Conservation (phyloP, 2,888 invertebrate genomes). For the Schrankia costaestrigalis region DNA sequence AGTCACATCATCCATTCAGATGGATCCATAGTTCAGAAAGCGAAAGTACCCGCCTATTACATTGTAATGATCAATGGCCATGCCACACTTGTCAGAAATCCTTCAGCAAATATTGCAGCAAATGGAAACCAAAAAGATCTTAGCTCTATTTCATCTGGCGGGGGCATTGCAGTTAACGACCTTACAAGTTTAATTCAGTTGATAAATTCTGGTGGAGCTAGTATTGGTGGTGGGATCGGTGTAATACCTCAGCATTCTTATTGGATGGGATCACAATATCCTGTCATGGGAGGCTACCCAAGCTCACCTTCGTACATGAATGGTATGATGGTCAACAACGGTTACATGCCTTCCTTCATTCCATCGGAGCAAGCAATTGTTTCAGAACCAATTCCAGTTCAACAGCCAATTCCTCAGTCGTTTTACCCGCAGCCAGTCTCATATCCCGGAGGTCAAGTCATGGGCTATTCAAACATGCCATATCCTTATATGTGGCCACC, state of each 20-base stretch:
- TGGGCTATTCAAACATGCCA: neutral
- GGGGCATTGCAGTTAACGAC: neutral
- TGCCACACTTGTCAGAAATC: slow-evolving; percentile 16
- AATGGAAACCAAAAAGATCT: neutral
- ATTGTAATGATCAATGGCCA: slow-evolving; percentile 20
- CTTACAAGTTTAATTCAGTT: neutral
- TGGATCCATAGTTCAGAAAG: too few species aligned
- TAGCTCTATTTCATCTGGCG: too few species aligned
- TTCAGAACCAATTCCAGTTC: neutral
- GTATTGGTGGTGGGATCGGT: neutral
- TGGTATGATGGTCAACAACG: too few species aligned
- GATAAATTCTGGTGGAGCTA: neutral
- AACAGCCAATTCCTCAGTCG: slow-evolving; percentile 1
- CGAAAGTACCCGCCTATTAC: slow-evolving; percentile 11
- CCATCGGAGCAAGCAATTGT: neutral
- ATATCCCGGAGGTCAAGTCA: too few species aligned
- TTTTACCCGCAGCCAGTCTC: too few species aligned
- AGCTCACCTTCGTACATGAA: too few species aligned
- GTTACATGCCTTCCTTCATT: neutral
- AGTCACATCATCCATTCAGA: too few species aligned
- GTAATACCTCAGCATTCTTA: neutral
- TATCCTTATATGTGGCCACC: neutral
- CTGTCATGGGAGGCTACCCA: too few species aligned
- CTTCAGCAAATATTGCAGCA: slow-evolving; percentile 1
- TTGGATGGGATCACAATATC: too few species aligned